Conservation (phyloP, 2,888 invertebrate species). For the Caenorhabditis sp. region DNA sequence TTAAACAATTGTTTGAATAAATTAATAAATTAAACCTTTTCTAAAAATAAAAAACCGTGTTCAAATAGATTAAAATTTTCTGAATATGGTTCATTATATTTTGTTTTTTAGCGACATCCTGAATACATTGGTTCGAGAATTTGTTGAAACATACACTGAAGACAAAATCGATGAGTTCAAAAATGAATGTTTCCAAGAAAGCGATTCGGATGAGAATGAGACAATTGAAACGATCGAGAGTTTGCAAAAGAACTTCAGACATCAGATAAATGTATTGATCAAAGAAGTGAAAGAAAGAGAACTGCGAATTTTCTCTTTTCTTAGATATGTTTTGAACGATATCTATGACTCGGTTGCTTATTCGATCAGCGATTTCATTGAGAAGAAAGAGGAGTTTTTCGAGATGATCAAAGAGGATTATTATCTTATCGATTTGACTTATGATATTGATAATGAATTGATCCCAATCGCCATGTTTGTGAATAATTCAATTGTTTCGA, state of each 20-base stretch:
- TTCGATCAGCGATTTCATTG: neutral
- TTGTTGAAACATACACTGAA: slow-evolving; percentile 30
- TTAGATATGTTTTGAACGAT: slow-evolving; percentile 35
- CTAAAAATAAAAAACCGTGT: too few relatives aligned
- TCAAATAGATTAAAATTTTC: too few relatives aligned
- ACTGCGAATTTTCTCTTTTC: slow-evolving; percentile 40
- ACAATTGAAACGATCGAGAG: neutral
- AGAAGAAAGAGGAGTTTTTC: neutral
- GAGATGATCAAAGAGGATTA: neutral
- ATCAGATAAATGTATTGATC: slow-evolving; percentile 20
- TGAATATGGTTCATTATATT: too few relatives aligned
- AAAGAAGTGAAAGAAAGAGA: slow-evolving; percentile 38
- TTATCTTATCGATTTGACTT: neutral
- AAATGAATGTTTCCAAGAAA: slow-evolving; percentile 5
- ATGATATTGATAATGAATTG: slow-evolving; percentile 12
- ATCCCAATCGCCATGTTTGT: slow-evolving; percentile 33
- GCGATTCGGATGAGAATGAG: slow-evolving; percentile 9
- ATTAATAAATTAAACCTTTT: too few relatives aligned
- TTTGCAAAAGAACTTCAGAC: slow-evolving; percentile 13
- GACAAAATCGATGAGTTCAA: slow-evolving; percentile 34
- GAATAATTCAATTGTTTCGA: slow-evolving; percentile 6
- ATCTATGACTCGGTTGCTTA: slow-evolving; percentile 34
- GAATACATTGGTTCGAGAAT: slow-evolving; percentile 16
- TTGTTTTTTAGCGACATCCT: slow-evolving; percentile 26
- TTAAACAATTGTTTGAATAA: too few relatives aligned